Evolutionary conservation across 2,113 vertebrate species (phyloP).

Genomic region (Oryzias javanicus): DNA sequence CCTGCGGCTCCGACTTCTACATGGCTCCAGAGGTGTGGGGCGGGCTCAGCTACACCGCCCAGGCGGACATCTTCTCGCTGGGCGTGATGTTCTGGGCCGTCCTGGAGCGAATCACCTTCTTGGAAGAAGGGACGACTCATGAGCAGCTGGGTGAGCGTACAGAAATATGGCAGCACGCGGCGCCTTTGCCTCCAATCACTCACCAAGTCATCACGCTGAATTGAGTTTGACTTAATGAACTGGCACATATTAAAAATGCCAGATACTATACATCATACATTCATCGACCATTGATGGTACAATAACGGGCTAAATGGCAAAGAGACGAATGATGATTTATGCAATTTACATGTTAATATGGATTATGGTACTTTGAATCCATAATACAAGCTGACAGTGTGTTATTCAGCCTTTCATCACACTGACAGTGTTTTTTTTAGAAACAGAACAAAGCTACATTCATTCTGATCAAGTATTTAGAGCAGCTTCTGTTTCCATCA

Average conservation of each 20-base stretch:
- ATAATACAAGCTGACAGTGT: slow-evolving; percentile 32
- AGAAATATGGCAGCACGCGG: not conserved
- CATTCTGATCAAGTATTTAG: not conserved
- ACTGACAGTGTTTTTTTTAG: not conserved
- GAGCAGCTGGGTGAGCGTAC: slow-evolving; percentile 86
- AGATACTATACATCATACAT: slow-evolving; percentile 43
- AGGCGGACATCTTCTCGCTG: slow-evolving; percentile 97
- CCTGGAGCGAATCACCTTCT: slow-evolving; percentile 93
- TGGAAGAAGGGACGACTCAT: slow-evolving; percentile 88
- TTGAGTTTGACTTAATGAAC: slow-evolving; percentile 51
- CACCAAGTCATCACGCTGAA: slow-evolving; percentile 10
- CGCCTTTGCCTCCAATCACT: not conserved
- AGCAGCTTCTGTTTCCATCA: too few species aligned
- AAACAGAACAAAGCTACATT: not conserved
- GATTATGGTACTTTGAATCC: not conserved
- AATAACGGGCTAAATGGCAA: slow-evolving; percentile 50
- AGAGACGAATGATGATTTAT: slow-evolving; percentile 42
- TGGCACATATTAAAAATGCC: slow-evolving; percentile 69
- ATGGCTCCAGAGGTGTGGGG: slow-evolving; percentile 99
- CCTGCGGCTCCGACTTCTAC: slow-evolving; percentile 96
- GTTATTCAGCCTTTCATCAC: not conserved
- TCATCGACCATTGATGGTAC: slow-evolving; percentile 32
- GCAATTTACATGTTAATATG: slow-evolving; percentile 16
- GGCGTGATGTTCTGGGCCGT: slow-evolving; percentile 98
- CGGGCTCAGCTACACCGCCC: slow-evolving; percentile 91